Evolutionary conservation across 2,888 invertebrate species (phyloP), one percentile per base, ranked within the genome.

Genomic region (Lacanobia oleracea): DNA sequence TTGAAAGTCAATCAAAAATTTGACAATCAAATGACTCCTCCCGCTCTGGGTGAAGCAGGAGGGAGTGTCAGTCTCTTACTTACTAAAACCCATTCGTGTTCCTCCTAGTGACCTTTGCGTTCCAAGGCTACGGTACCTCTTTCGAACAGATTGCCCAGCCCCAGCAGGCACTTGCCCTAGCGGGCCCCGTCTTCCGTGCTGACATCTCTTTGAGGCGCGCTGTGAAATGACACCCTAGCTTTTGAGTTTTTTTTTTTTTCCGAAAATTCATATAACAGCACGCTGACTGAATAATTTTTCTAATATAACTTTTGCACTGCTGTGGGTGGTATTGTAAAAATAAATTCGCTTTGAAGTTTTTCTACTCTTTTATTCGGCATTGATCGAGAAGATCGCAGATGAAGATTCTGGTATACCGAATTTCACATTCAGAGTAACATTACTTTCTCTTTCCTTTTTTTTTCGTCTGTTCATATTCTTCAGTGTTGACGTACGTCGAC

Each of bases 361-460:
- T 18, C 8, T 33, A 0, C 12, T 18, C 10, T 51, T 37, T 8
- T 63, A 40, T 40, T 40, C 9, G 40, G 23, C 14, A 14, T 57
- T 23, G 14, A 9, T 56, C 18, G n/a, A n/a, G n/a, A n/a, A n/a
- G n/a, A n/a, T n/a, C n/a, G n/a, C n/a, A 8, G 16, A 40, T 40
- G 43, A 21, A 27, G 10, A 33, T 40, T 65, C 27, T 27, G 27
- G 27, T 14, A 16, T 14, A 3, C 3, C 2, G 1, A 14, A 23
- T 21, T 21, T 12, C 23, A 23, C 23, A 23, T 16, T 16, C 53
- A 18, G 54, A 16, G 23, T 37, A n/a, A n/a, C n/a, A n/a, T 16
- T 53, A 65, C 65, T 53, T 75, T 72, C 53, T 72, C 71, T 72
- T 75, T 75, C 67, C 16, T 48, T 16, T 27, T 53, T 45, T 40